Evolutionary conservation across 2,797 vertebrate species (phyloP).

Genomic region (Dermochelys coriacea): DNA sequence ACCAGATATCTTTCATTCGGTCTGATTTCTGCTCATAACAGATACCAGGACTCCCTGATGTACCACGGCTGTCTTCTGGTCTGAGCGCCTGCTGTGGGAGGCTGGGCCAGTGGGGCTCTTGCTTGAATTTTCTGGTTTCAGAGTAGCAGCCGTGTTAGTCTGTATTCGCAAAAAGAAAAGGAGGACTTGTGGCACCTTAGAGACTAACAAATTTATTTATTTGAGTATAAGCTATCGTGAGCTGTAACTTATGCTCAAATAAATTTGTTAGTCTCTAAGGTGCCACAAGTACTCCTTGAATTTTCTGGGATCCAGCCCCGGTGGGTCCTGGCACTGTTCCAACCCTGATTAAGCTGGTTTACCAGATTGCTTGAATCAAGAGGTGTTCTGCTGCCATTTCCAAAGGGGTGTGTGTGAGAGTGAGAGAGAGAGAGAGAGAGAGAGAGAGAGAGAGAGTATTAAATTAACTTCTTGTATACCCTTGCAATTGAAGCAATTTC

Average conservation of each 20-base stretch:
- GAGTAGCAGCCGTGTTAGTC: no score
- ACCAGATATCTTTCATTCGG: background rate
- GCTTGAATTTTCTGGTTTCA: background rate
- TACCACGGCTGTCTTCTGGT: background rate
- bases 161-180: no score
- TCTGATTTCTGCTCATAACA: background rate
- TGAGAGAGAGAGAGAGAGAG: no score
- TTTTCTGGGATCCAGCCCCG: background rate
- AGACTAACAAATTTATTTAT: no score
- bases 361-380: background rate
- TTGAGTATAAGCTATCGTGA: no score
- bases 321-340: background rate
- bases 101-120: background rate
- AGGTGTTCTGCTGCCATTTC: background rate
- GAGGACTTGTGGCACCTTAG: no score
- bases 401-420: background rate
- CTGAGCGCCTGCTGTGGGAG: background rate
- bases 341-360: background rate
- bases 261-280: no score
- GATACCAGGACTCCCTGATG: background rate
- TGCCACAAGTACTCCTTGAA: no score
- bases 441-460: no score
- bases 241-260: no score
- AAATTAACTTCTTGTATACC: background rate
- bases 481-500: background rate